phyloP scores from a whole-genome alignment of 2,113 vertebrate genomes.

The Hydrochoerus hydrochaeris region DNA sequence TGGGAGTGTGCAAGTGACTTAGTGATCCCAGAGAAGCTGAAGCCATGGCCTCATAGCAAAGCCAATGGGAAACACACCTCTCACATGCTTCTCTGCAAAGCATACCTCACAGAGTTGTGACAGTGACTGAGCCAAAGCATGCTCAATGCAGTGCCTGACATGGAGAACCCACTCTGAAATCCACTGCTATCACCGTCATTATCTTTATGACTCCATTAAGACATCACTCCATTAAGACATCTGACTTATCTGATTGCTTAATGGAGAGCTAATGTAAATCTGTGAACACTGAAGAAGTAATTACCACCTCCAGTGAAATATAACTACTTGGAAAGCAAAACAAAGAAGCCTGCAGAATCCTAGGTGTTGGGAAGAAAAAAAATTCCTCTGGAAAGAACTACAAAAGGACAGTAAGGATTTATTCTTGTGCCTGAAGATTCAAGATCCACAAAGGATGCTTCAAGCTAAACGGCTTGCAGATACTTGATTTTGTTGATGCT shows the following conservation, averaged over 20 bases:
- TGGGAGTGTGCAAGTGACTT: rapidly evolving
- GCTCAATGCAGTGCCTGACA: rapidly evolving
- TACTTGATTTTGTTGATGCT: not conserved
- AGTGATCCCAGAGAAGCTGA: not conserved
- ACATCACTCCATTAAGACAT: not conserved
- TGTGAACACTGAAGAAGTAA: not conserved
- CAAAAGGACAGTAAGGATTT: not conserved
- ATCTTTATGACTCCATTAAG: not conserved
- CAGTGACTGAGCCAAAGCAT: no score
- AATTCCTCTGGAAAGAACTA: not conserved
- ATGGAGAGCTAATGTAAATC: not conserved
- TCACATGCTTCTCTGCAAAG: not conserved
- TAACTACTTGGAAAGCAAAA: not conserved
- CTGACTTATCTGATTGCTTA: not conserved
- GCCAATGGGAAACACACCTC: not conserved
- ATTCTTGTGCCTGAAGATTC: not conserved
- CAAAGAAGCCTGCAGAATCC: not conserved
- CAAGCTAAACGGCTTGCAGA: not conserved
- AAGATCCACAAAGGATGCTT: not conserved
- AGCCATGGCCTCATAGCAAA: not conserved
- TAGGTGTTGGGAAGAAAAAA: no score
- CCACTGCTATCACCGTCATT: rapidly evolving
- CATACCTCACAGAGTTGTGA: not conserved
- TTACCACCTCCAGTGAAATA: not conserved
- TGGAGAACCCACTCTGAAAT: not conserved